phyloP scores from a whole-genome alignment of 2,797 vertebrate species.

The Coendou prehensilis region DNA sequence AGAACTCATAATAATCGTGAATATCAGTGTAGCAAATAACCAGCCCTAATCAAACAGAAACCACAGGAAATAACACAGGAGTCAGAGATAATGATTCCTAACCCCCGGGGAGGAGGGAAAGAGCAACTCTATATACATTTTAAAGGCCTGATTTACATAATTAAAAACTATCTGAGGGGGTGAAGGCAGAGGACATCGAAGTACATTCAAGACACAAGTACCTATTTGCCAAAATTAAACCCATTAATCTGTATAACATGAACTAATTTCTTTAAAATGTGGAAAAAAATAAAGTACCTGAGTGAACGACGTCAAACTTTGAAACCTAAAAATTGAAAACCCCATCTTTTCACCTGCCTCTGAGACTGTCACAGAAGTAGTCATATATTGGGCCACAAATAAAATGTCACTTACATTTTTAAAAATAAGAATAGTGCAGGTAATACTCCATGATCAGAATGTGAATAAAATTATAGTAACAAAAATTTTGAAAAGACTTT shows the following conservation, averaged over 20 bases:
- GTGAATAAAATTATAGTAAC: background rate
- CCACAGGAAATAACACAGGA: background rate
- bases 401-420: background rate
- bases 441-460: background rate
- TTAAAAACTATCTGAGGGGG: background rate
- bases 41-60: background rate
- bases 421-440: background rate
- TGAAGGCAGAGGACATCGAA: no score
- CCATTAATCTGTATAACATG: no score
- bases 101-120: background rate
- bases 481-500: background rate
- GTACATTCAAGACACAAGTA: no score
- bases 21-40: background rate
- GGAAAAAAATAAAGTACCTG: no score
- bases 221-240: no score
- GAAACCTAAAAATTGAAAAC: background rate
- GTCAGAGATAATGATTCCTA: background rate
- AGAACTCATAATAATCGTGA: background rate
- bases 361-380: background rate
- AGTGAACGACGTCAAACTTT: background rate
- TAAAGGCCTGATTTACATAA: background rate
- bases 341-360: background rate
- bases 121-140: background rate
- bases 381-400: background rate
- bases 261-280: no score